Evolutionary conservation across 2,888 invertebrate genomes (phyloP), one percentile per base, ranked within the genome.

Genomic region (Coronaproctus castanopsis): DNA sequence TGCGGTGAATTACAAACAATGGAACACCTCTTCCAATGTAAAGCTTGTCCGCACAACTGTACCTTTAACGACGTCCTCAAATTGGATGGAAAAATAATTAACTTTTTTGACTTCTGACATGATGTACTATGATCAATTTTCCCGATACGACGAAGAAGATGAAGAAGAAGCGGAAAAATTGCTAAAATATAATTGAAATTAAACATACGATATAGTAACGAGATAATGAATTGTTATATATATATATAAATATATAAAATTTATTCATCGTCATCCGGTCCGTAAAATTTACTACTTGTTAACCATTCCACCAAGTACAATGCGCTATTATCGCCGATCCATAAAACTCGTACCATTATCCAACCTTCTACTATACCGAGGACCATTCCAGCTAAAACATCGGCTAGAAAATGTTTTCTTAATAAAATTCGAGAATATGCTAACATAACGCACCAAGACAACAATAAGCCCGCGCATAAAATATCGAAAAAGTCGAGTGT

Each of bases 381-480:
- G 3, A 78, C 60, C 19, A 80, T 71, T 18, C 97, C 97, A 57
- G 77, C 83, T 2, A 81, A 52, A 0, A 95, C 82, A 73, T 97
- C 97, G 48, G 89, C 72, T 51, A 95, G 72, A 69, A 89, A 86
- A 73, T 97, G 97, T 60, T 93, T 78, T 65, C 85, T 83, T 65
- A 89, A 75, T 21, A 95, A 71, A 5, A 96, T 74, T 65, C 96
- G 77, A 2, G 93, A 92, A 0, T 87, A 61, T 57, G 82, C 80
- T 2, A 95, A 81, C 14, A 82, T 73, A 0, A 77, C 70, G 0
- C 81, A 78, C 93, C 93, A 95, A 0, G 81, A 78, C 1, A 83
- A 65, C 63, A 79, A 78, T 57, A 84, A 23, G 2, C 62, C 20
- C 3, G 55, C 59, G 24, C 55, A 65, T 3, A 77, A 67, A 1